Evolutionary conservation across 2,113 vertebrate genomes (phyloP).

Genomic region (Pungitius pungitius): DNA sequence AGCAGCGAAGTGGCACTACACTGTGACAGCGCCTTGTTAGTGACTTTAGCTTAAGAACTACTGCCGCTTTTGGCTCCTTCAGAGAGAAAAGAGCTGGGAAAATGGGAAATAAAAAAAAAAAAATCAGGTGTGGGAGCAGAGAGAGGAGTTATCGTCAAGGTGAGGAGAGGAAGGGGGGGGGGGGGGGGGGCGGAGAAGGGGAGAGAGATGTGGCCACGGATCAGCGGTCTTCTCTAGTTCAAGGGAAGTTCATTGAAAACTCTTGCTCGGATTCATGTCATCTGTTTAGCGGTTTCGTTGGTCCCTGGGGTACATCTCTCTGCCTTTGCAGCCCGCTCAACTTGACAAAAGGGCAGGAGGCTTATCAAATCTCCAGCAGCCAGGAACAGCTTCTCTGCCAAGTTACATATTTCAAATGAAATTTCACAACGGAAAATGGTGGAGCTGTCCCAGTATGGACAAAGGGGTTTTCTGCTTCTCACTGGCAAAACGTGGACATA

Average conservation of each 20-base stretch:
- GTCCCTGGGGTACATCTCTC: constrained; percentile 58
- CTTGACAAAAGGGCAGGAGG: constrained; percentile 69
- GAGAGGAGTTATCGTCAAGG: constrained; percentile 22
- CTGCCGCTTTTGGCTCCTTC: constrained; percentile 49
- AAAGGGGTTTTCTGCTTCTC: constrained; percentile 38
- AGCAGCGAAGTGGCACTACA: constrained; percentile 71
- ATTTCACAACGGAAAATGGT: constrained; percentile 63
- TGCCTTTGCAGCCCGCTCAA: constrained; percentile 67
- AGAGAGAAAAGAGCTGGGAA: constrained; percentile 8
- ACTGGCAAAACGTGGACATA: constrained; percentile 44
- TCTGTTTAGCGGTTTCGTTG: constrained; percentile 72
- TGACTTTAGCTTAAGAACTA: constrained; percentile 72
- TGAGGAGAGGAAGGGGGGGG: neutral
- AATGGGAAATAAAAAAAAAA: constrained; percentile 38
- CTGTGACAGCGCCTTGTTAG: constrained; percentile 76
- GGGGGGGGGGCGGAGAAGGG: neutral
- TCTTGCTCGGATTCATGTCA: constrained; percentile 68
- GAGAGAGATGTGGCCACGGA: constrained; percentile 57
- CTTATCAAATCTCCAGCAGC: constrained; percentile 68
- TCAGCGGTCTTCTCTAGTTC: constrained; percentile 68
- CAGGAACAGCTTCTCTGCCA: constrained; percentile 62
- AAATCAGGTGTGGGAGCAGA: constrained; percentile 11
- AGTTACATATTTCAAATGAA: constrained; percentile 63
- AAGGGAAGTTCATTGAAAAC: constrained; percentile 77
- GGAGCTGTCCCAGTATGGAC: constrained; percentile 49